Conservation (phyloP, 2,113 vertebrate species). For the Synodontis membranacea region DNA sequence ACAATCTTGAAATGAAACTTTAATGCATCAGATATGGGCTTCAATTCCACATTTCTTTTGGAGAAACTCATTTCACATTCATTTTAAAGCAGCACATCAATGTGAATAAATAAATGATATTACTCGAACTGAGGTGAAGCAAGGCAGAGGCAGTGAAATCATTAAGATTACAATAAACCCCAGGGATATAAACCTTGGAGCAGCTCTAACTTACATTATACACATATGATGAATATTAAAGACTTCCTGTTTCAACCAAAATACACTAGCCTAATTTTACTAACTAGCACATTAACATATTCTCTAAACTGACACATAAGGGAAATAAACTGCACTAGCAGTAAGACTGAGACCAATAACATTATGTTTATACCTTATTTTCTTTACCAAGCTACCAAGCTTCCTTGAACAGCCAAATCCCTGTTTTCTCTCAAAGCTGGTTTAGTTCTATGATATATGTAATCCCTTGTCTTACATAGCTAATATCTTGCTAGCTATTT, state of each 20-base stretch:
- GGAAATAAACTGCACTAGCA: neutral
- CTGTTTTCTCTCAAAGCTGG: too few relatives aligned
- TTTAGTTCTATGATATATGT: neutral
- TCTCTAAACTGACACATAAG: neutral
- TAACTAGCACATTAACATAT: neutral
- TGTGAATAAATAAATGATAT: slow-evolving; percentile 26
- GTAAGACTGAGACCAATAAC: neutral
- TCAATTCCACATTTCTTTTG: neutral
- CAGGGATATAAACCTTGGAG: neutral
- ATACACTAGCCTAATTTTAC: neutral
- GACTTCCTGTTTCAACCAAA: neutral
- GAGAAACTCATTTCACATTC: slow-evolving; percentile 3
- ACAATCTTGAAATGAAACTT: neutral
- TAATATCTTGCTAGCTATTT: neutral
- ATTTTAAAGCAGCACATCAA: neutral
- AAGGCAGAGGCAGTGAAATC: neutral
- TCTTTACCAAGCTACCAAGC: too few relatives aligned
- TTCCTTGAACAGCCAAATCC: too few relatives aligned
- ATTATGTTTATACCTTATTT: too few relatives aligned
- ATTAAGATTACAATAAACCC: slow-evolving; percentile 25
- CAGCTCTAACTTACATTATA: neutral
- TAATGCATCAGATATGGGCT: neutral
- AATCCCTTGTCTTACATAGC: neutral
- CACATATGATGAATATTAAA: neutral
- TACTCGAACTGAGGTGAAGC: neutral